Conservation (phyloP, 1,140 invertebrate genomes). For the Drosophila bocqueti region DNA sequence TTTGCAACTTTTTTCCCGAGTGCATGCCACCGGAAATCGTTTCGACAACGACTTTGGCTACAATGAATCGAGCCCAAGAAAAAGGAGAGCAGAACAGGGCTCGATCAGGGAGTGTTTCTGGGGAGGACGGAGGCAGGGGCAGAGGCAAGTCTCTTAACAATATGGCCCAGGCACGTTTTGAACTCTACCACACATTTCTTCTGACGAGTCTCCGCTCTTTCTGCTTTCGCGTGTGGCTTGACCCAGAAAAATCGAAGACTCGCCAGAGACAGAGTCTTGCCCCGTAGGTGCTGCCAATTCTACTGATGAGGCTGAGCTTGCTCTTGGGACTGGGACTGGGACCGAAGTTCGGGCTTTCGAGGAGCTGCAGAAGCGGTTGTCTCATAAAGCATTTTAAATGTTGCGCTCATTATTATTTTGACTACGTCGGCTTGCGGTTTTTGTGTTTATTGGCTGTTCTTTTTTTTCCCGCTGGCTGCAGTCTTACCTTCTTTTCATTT, state of each 20-base stretch:
- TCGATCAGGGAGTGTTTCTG: constrained; percentile 9
- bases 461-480: constrained; percentile 21
- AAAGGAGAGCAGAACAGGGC: constrained; percentile 28
- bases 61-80: constrained; percentile 12
- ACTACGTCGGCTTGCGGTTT: constrained; percentile 73
- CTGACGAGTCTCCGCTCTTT: constrained; percentile 15
- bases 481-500: constrained; percentile 32
- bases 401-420: constrained; percentile 80
- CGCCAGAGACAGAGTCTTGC: constrained; percentile 22
- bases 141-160: constrained; percentile 63
- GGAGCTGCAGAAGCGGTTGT: constrained; percentile 45
- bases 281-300: constrained; percentile 23
- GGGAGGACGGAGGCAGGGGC: not conserved
- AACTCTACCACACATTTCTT: constrained; percentile 58
- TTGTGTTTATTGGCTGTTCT: constrained; percentile 64
- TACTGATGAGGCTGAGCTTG: constrained; percentile 37
- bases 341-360: constrained; percentile 20
- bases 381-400: constrained; percentile 79
- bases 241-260: constrained; percentile 72
- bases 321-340: not conserved
- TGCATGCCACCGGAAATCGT: constrained; percentile 73
- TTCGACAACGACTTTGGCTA: constrained; percentile 32
- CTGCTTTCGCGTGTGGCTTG: constrained; percentile 61
- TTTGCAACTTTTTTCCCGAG: not conserved
- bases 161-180: constrained; percentile 72